Evolutionary conservation across 2,888 invertebrate genomes (phyloP).

Genomic region (Scaptomyza parva): DNA sequence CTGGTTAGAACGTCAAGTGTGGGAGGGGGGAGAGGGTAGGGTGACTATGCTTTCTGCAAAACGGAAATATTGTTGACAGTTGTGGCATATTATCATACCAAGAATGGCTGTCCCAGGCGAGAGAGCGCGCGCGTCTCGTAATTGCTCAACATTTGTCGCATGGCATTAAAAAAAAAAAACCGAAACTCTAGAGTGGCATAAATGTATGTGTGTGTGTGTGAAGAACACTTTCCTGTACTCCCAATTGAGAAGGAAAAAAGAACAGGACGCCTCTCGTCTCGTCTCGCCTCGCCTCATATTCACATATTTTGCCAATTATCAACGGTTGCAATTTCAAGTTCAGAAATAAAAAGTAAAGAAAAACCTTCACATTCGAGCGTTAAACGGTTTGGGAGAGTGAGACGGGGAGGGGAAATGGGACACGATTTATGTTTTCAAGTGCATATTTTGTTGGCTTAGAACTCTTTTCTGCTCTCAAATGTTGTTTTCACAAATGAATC

Average conservation of each 20-base stretch:
- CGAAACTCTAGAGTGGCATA: conserved; percentile 8
- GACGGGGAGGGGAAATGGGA: too few relatives aligned
- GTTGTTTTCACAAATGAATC: too few relatives aligned
- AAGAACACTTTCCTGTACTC: conserved; percentile 10
- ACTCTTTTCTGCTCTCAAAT: too few relatives aligned
- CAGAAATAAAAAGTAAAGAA: neutral
- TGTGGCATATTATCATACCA: conserved; percentile 79
- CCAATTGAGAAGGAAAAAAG: neutral
- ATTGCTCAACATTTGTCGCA: conserved; percentile 61
- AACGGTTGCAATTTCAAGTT: conserved; percentile 13
- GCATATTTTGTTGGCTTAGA: too few relatives aligned
- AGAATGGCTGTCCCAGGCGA: conserved; percentile 42
- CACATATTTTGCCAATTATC: conserved; percentile 34
- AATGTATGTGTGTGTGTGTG: neutral
- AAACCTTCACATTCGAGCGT: too few relatives aligned
- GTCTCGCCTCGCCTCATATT: conserved; percentile 16
- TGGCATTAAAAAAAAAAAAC: conserved; percentile 43
- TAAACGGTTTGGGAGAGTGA: too few relatives aligned
- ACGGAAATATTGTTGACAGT: conserved; percentile 81
- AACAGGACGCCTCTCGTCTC: too few relatives aligned
- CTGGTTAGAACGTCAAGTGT: neutral
- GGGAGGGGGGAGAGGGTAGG: neutral
- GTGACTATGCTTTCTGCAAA: conserved; percentile 30
- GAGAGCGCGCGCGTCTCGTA: conserved; percentile 35
- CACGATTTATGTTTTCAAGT: too few relatives aligned